Conservation (phyloP, 1,140 invertebrate species). For the Aphaenogaster rudis region DNA sequence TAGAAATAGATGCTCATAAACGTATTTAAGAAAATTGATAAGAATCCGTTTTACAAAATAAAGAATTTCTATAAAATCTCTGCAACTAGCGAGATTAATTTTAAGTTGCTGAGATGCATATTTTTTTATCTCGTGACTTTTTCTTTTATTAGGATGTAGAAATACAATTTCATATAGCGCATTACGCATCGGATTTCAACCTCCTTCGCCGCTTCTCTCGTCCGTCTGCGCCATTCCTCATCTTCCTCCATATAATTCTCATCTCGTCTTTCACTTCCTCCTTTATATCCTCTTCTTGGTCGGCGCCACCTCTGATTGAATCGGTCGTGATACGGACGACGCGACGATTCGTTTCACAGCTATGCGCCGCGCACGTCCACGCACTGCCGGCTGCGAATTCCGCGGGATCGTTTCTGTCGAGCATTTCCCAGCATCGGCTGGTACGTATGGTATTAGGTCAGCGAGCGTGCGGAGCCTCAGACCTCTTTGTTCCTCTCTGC, state of each 20-base stretch:
- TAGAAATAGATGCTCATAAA: background rate
- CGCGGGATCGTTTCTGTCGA: conserved; percentile 74
- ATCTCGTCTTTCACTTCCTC: conserved; percentile 23
- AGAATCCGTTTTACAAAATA: background rate
- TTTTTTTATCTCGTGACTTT: background rate
- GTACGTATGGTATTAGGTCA: conserved; percentile 75
- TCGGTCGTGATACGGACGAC: conserved; percentile 71
- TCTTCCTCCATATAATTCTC: conserved; percentile 21
- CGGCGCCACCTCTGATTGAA: conserved; percentile 84
- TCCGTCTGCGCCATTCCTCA: background rate
- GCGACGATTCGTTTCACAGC: conserved; percentile 62
- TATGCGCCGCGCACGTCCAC: conserved; percentile 68
- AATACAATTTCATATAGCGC: conserved; percentile 8
- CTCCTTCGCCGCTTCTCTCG: background rate
- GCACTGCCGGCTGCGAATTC: conserved; percentile 76
- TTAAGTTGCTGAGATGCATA: background rate
- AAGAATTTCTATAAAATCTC: background rate
- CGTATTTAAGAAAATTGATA: background rate
- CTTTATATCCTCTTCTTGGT: conserved; percentile 33
- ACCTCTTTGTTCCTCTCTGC: conserved; percentile 67
- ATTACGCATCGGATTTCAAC: conserved; percentile 15
- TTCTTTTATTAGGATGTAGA: background rate
- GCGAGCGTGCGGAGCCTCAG: conserved; percentile 45
- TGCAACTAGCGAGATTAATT: background rate
- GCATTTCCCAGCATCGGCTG: conserved; percentile 73